Conservation (phyloP, 2,113 vertebrate species). For the Emberiza fucata region DNA sequence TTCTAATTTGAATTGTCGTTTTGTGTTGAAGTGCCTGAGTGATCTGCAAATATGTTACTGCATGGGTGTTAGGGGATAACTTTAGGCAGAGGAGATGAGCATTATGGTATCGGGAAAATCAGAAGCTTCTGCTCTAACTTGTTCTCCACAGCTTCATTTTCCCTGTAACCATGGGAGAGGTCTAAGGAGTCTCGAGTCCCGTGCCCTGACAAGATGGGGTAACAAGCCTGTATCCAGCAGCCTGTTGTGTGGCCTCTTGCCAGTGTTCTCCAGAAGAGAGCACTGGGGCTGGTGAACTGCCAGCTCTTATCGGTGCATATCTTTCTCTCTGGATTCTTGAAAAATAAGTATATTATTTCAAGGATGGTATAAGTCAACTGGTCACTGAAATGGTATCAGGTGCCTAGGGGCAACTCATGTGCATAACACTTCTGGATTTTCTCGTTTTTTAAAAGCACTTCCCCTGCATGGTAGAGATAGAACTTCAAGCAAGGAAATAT, state of each 20-base stretch:
- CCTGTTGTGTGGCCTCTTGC: not conserved
- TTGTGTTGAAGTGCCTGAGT: not conserved
- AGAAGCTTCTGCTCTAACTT: not conserved
- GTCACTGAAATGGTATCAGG: not conserved
- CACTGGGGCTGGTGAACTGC: not conserved
- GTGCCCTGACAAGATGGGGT: not conserved
- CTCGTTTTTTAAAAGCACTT: not conserved
- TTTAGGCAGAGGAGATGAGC: not conserved
- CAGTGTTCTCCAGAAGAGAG: not conserved
- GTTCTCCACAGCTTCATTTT: not conserved
- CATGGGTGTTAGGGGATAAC: not conserved
- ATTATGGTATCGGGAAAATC: not conserved
- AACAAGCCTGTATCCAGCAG: not conserved
- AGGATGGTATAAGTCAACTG: conserved; percentile 42
- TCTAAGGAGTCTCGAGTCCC: not conserved
- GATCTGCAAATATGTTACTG: not conserved
- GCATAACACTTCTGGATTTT: not conserved
- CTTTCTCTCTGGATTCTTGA: not conserved
- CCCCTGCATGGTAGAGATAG: not conserved
- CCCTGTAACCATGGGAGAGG: not conserved
- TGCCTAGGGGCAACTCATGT: not conserved
- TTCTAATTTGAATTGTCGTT: not conserved
- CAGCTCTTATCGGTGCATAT: not conserved
- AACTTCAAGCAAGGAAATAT: not conserved
- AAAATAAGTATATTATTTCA: conserved; percentile 28